These are phyloP conservation scores for Prunella himalayana DNA, from an alignment of 2,113 vertebrate genomes.

Conservation along the genomic window DNA sequence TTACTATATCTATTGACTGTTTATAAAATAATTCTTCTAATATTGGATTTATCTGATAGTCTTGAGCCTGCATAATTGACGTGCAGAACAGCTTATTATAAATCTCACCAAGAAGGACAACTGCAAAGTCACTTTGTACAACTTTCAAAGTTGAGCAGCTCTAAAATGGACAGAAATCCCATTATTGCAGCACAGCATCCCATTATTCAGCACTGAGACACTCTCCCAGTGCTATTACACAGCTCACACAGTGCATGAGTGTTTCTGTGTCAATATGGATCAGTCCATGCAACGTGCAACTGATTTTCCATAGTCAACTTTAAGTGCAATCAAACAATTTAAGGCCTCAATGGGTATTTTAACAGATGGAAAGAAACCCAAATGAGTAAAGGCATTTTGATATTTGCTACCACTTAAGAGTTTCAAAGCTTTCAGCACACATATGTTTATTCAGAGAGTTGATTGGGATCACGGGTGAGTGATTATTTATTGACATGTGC, in stretches of 20 bases:
- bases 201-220: not conserved
- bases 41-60: not conserved
- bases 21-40: not conserved
- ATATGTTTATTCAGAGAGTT: not conserved
- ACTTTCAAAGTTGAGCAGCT: not conserved
- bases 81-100: not conserved
- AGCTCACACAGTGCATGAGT: fast-evolving
- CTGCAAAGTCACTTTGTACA: not conserved
- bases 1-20: not conserved
- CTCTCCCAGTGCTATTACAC: not conserved
- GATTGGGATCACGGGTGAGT: not conserved
- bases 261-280: not conserved
- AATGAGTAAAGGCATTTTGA: not conserved
- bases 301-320: not conserved
- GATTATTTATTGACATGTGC: slow-evolving; percentile 49
- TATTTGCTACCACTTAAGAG: not conserved
- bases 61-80: not conserved
- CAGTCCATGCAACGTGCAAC: not conserved
- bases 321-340: not conserved
- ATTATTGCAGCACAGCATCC: not conserved
- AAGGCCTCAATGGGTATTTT: not conserved
- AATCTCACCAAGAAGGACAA: not conserved
- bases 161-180: not conserved
- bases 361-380: slow-evolving; percentile 13
- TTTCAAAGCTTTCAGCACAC: not conserved